phyloP scores from a whole-genome alignment of 2,113 vertebrate species.

The Leptocoma aspasia region DNA sequence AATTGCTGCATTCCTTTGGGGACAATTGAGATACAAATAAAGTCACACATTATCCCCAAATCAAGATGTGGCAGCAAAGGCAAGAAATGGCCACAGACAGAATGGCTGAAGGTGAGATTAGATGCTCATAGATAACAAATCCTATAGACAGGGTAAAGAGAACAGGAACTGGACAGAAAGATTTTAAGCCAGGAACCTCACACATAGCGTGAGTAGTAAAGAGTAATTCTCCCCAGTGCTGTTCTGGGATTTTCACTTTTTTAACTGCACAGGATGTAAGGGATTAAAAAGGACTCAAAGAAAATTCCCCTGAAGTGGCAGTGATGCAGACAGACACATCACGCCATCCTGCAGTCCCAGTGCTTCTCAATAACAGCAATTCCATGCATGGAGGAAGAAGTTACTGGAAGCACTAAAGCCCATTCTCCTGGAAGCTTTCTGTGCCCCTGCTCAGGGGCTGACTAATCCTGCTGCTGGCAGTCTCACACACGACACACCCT shows the following conservation, averaged over 20 bases:
- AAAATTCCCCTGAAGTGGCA: not conserved
- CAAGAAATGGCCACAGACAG: not conserved
- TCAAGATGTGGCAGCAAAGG: not conserved
- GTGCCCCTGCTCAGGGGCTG: not conserved
- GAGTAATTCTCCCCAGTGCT: not conserved
- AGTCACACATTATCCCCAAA: not conserved
- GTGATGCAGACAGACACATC: not conserved
- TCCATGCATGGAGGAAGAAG: conserved; percentile 1
- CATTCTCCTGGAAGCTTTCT: not conserved
- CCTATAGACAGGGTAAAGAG: not conserved
- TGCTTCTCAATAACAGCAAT: not conserved
- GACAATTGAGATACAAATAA: not conserved
- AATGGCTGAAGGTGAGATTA: not conserved
- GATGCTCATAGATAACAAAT: not conserved
- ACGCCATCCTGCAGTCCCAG: not conserved
- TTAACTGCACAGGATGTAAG: not conserved
- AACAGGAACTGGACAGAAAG: not conserved
- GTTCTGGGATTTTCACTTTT: not conserved
- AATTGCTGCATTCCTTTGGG: not conserved
- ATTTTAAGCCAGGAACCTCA: not conserved
- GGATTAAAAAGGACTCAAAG: not conserved
- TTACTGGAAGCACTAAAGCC: conserved; percentile 30
- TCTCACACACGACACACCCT: not conserved
- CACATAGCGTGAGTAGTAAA: accelerated
- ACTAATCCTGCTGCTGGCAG: not conserved